These are phyloP conservation scores for Leucopsar rothschildi DNA, from an alignment of 2,113 vertebrate genomes.

Conservation along the genomic window DNA sequence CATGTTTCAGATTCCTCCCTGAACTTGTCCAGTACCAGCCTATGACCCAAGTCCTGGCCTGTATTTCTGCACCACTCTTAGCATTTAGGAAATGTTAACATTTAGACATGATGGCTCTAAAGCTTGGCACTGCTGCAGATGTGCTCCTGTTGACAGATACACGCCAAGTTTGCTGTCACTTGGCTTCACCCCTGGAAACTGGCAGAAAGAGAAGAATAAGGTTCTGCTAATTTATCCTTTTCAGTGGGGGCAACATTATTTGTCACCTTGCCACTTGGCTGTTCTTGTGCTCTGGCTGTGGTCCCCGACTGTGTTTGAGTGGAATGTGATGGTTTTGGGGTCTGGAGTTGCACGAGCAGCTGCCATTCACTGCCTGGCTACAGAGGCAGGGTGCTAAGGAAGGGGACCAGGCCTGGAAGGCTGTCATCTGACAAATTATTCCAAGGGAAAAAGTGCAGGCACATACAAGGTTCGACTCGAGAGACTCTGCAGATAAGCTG, in stretches of 20 bases:
- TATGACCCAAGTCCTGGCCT: not conserved
- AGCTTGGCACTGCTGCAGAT: not conserved
- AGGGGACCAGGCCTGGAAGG: not conserved
- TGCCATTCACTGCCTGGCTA: not conserved
- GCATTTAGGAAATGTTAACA: not conserved
- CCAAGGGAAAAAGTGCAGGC: not conserved
- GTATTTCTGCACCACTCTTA: not conserved
- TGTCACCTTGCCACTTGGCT: slow-evolving; percentile 39
- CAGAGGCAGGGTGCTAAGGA: not conserved
- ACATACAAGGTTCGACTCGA: not conserved
- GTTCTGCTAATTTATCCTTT: slow-evolving; percentile 47
- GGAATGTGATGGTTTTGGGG: not conserved
- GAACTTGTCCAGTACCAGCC: not conserved
- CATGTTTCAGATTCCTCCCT: not conserved
- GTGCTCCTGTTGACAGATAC: not conserved
- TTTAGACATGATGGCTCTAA: not conserved
- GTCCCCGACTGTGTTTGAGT: not conserved
- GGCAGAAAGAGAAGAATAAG: not conserved
- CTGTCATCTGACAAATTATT: not conserved
- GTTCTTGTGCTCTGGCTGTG: not conserved
- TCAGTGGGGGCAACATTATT: not conserved
- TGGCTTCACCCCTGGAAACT: slow-evolving; percentile 33
- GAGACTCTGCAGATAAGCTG: not conserved
- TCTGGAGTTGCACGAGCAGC: not conserved
- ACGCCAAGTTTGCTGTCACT: slow-evolving; percentile 6